phyloP scores from a whole-genome alignment of 2,113 vertebrate genomes.

The Protobothrops flavoviridis region DNA sequence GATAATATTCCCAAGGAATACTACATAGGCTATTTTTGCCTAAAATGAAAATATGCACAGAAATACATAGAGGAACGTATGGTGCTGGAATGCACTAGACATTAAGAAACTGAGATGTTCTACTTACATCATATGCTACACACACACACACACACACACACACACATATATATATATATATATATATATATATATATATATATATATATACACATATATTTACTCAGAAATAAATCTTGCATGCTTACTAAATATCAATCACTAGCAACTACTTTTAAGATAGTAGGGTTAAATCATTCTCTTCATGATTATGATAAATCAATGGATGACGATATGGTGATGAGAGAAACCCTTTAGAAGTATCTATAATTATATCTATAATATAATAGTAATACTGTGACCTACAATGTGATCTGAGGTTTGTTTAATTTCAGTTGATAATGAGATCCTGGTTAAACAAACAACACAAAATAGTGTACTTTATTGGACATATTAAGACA shows the following conservation, averaged over 20 bases:
- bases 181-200: too few species aligned
- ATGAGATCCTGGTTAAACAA: neutral
- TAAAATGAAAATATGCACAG: neutral
- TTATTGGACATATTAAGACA: neutral
- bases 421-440: neutral
- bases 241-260: neutral
- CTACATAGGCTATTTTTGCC: neutral
- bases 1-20: neutral
- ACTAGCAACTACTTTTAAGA: neutral
- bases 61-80: neutral
- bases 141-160: too few species aligned
- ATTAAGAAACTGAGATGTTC: neutral
- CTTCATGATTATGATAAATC: neutral
- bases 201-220: too few species aligned
- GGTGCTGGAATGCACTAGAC: neutral
- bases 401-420: neutral
- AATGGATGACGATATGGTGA: neutral
- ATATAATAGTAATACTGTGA: neutral
- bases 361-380: neutral
- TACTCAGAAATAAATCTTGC: neutral
- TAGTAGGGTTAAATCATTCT: neutral
- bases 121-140: neutral
- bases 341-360: neutral
- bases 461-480: neutral
- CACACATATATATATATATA: too few species aligned